phyloP scores from a whole-genome alignment of 2,888 invertebrate species.

The Zeuzera pyrina region DNA sequence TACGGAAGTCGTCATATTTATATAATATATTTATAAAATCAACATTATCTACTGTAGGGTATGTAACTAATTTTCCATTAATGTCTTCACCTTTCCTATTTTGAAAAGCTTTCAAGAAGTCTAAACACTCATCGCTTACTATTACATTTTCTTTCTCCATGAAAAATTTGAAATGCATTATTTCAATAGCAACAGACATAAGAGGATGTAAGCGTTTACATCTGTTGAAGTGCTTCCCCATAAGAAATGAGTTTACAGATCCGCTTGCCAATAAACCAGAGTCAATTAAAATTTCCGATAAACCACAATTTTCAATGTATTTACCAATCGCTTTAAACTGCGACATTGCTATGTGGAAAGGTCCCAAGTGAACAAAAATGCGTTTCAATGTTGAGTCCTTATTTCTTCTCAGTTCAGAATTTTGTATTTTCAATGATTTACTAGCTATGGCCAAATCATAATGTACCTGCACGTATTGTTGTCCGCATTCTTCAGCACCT shows the following conservation, averaged over 20 bases:
- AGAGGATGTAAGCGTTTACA: constrained; percentile 26
- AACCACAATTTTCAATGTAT: constrained; percentile 22
- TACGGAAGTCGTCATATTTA: constrained; percentile 5
- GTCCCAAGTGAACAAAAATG: constrained; percentile 25
- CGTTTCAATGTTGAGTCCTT: constrained; percentile 22
- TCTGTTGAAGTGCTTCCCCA: constrained; percentile 25
- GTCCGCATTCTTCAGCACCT: constrained; percentile 20
- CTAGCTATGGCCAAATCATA: constrained; percentile 26
- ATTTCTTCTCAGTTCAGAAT: constrained; percentile 17
- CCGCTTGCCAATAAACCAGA: constrained; percentile 16
- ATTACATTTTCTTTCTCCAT: constrained; percentile 10
- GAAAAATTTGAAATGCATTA: constrained; percentile 23
- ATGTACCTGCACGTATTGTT: constrained; percentile 19
- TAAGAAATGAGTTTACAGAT: constrained; percentile 23
- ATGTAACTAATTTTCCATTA: constrained; percentile 11
- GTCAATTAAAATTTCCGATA: constrained; percentile 19
- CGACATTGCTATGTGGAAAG: constrained; percentile 23
- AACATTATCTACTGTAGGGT: constrained; percentile 11
- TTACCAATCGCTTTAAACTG: constrained; percentile 26
- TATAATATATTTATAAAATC: constrained; percentile 7
- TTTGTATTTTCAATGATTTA: constrained; percentile 18
- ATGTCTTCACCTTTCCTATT: constrained; percentile 11
- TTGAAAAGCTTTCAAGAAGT: constrained; percentile 8
- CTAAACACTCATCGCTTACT: constrained; percentile 1
- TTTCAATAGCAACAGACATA: constrained; percentile 18